Evolutionary conservation across 2,113 vertebrate genomes (phyloP).

Genomic region (Megaptera novaeangliae): DNA sequence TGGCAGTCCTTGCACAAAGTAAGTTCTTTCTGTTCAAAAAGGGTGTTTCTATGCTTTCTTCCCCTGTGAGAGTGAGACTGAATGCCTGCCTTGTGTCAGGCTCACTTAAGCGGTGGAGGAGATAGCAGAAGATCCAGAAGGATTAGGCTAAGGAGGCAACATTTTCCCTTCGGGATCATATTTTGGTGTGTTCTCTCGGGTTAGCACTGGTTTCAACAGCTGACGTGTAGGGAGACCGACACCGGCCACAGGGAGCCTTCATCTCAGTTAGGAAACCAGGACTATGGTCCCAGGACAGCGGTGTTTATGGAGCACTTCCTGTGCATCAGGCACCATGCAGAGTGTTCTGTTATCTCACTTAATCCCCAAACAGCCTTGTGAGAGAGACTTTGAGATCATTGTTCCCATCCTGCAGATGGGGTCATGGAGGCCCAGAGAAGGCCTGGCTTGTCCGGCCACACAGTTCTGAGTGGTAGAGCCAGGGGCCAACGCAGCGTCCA

Average conservation of each 20-base stretch:
- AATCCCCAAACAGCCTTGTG: rapidly evolving
- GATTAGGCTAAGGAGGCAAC: neutral
- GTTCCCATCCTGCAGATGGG: neutral
- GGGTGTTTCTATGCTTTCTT: neutral
- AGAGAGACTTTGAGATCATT: neutral
- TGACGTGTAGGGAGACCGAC: rapidly evolving
- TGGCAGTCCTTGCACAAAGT: neutral
- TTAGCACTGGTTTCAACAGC: rapidly evolving
- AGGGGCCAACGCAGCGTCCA: rapidly evolving
- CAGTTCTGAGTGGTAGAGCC: rapidly evolving
- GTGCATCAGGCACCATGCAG: rapidly evolving
- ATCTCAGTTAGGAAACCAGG: neutral
- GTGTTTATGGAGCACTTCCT: rapidly evolving
- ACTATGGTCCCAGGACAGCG: rapidly evolving
- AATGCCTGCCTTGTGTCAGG: neutral
- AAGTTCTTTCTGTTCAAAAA: conserved; percentile 19
- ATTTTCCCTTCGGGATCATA: neutral
- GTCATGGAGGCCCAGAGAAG: neutral
- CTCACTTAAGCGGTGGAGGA: neutral
- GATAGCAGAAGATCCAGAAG: neutral
- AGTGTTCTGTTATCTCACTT: rapidly evolving
- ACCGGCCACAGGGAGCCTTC: rapidly evolving
- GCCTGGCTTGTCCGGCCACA: rapidly evolving
- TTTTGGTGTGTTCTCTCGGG: neutral
- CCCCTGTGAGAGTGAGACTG: neutral